Evolutionary conservation across 2,888 invertebrate species (phyloP).

Genomic region (Alitta virens): DNA sequence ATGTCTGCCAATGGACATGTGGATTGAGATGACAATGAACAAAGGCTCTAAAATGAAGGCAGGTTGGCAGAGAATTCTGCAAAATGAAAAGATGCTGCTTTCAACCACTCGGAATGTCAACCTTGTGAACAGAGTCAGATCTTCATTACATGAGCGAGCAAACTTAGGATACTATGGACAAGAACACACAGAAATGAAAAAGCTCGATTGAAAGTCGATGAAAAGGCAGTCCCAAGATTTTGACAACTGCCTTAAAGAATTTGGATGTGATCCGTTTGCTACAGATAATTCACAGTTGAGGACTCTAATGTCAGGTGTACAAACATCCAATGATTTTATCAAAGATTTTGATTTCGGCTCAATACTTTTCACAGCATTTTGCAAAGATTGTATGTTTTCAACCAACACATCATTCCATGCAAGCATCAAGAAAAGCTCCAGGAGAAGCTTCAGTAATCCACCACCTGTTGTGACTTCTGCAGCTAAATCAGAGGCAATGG

Average conservation of each 20-base stretch:
- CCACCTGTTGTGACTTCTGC: no score
- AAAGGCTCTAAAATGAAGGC: conserved; percentile 3
- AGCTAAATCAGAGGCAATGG: no score
- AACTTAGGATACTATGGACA: background rate
- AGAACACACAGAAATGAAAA: background rate
- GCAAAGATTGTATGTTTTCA: no score
- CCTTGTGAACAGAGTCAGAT: background rate
- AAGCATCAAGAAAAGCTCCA: no score
- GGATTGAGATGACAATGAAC: conserved; percentile 8
- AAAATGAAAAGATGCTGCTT: conserved; percentile 1
- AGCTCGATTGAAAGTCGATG: background rate
- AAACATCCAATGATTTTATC: background rate
- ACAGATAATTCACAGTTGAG: background rate
- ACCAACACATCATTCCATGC: no score
- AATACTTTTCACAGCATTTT: no score
- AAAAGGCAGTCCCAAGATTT: conserved; percentile 3
- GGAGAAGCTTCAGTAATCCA: no score
- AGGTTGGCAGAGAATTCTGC: background rate
- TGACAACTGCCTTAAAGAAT: no score
- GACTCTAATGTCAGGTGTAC: background rate
- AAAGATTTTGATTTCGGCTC: no score
- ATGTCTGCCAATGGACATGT: background rate
- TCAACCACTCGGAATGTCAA: background rate
- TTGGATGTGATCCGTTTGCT: conserved; percentile 1
- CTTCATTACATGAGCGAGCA: background rate